Percentiles rank a stretch among this genome's conserved stretches.
Evolutionary conservation across 2,797 vertebrate species (phyloP).

Genomic region (Tinamus major): DNA sequence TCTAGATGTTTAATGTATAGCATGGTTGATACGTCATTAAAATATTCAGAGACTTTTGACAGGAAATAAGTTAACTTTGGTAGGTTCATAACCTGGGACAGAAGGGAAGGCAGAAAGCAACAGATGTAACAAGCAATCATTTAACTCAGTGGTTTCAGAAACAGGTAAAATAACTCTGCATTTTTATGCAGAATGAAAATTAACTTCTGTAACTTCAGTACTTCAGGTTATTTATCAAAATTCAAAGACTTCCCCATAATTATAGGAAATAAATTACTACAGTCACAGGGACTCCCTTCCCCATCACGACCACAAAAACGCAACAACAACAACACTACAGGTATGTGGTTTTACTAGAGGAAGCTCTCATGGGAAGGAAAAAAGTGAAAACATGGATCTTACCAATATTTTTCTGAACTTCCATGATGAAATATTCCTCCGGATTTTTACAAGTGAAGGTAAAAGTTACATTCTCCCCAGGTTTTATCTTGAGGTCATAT

Average conservation of each 20-base stretch:
- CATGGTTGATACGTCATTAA: background rate
- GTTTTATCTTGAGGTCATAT: slow-evolving; percentile 38
- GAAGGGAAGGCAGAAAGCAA: background rate
- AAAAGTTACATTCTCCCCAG: slow-evolving; percentile 61
- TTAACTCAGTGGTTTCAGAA: background rate
- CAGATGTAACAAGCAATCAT: background rate
- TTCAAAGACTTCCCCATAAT: background rate
- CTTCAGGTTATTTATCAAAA: background rate
- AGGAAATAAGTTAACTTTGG: background rate
- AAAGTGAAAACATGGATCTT: background rate
- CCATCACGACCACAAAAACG: background rate
- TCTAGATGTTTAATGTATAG: background rate
- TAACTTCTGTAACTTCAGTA: background rate
- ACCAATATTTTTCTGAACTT: slow-evolving; percentile 79
- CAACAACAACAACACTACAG: too few species aligned
- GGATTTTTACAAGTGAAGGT: slow-evolving; percentile 73
- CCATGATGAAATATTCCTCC: slow-evolving; percentile 70
- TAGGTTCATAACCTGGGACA: background rate
- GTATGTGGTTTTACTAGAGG: background rate
- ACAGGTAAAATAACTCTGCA: background rate
- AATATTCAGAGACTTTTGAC: background rate
- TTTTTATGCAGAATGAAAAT: too few species aligned
- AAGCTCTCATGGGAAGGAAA: background rate
- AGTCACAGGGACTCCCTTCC: background rate
- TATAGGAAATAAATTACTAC: background rate